Percentiles rank a stretch among this genome's conserved stretches.
Evolutionary conservation across 2,888 invertebrate genomes (phyloP).

Genomic region (Cephus sareptanus): DNA sequence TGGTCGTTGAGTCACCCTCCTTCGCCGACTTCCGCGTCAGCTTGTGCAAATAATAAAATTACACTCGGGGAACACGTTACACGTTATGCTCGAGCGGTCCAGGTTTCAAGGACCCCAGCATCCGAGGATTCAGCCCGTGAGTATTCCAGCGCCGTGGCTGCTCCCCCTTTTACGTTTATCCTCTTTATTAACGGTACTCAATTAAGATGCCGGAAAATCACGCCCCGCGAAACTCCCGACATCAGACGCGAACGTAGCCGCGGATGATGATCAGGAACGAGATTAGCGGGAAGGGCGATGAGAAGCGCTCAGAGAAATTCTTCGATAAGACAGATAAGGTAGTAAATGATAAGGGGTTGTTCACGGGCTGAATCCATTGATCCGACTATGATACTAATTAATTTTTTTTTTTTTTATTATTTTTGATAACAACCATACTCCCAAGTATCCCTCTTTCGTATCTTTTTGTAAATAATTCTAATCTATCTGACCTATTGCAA

Average conservation of each 20-base stretch:
- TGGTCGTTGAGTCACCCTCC: constrained; percentile 16
- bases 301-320: not conserved
- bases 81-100: constrained; percentile 8
- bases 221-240: not conserved
- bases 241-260: not conserved
- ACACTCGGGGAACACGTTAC: constrained; percentile 30
- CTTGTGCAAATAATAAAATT: constrained; percentile 49
- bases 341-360: too few relatives aligned
- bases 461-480: not conserved
- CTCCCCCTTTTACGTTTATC: constrained; percentile 22
- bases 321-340: not conserved
- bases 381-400: not conserved
- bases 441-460: not conserved
- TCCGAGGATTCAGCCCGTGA: not conserved
- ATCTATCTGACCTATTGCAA: not conserved
- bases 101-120: not conserved
- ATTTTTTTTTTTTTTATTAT: too few relatives aligned
- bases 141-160: constrained; percentile 22
- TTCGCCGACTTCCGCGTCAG: constrained; percentile 43
- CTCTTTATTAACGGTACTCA: constrained; percentile 23
- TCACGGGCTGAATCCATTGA: not conserved
- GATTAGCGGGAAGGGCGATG: not conserved
- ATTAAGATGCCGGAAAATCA: constrained; percentile 35
- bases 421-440: not conserved
- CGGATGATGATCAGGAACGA: not conserved